Base-by-base conservation (phyloP, 2,797 vertebrate genomes). In the Centroberyx gerrardi region DNA sequence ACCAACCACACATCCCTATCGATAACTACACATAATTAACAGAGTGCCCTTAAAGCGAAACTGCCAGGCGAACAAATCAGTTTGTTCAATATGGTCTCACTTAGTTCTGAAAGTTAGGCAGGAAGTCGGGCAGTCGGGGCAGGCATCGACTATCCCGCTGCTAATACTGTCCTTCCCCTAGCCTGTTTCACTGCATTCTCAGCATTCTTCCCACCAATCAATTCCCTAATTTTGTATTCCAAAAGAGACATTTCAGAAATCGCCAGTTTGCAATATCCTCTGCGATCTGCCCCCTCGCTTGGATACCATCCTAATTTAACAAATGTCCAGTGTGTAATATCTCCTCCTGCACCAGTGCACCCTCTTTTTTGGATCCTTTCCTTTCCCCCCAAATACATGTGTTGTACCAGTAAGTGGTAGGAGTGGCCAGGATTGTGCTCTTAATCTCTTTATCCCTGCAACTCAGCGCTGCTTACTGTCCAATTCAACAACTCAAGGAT, bases 391-490 rank as follows among this genome's bases (percentile, higher is more conserved):
- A 17, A 51, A 82, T 64, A 61, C 72, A 63, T 70, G 87, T 73
- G 86, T 89, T 82, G 78, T 80, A 88, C 81, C 82, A 85, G 42
- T 78, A 84, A 88, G 78, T 70, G 73, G 74, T 69, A 80, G 86
- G 85, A 90, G 82, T 83, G 76, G 69, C 79, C 81, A 17, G 6
- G 73, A 84, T 76, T 63, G 79, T 85, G 78, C 61, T 71, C 85
- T 78, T 92, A 93, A 94, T 93, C 92, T 85, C 75, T 88, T 94
- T 88, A 93, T 91, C 88, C 87, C 73, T 64, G 52, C 84, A 87
- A 86, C 75, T 83, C 81, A 67, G 44, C 44, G 56, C 74, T 82
- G 73, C 81, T 90, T 87, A 90, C 72, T 85, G 85, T 90, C 78
- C 61, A 78, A 84, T 80, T 87, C 73, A 77, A 67, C 73, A 82